Percentiles rank a stretch among this genome's conserved stretches.
Evolutionary conservation across 2,113 vertebrate genomes (phyloP).

Genomic region (Plotosus lineatus): DNA sequence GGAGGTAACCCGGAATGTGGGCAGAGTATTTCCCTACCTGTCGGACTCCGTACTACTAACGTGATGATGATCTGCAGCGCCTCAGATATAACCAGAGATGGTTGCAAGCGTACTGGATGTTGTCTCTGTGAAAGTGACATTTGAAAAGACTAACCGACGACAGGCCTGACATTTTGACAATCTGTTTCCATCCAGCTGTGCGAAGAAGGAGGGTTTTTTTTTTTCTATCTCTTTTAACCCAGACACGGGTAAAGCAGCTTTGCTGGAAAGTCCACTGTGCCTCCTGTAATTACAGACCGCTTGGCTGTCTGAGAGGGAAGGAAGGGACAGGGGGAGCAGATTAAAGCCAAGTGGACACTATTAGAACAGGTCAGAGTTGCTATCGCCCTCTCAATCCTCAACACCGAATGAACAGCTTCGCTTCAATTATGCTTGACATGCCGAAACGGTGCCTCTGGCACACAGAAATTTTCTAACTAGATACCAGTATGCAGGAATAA

Average conservation of each 20-base stretch:
- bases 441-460: background rate
- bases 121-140: constrained; percentile 25
- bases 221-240: background rate
- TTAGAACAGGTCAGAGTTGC: constrained; percentile 34
- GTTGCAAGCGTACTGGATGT: background rate
- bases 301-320: background rate
- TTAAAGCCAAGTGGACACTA: constrained; percentile 48
- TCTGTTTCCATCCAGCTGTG: constrained; percentile 39
- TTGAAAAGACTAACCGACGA: constrained; percentile 32
- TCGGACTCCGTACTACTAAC: constrained; percentile 24
- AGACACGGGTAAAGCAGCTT: constrained; percentile 11
- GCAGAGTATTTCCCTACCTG: background rate
- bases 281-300: constrained; percentile 49
- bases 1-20: background rate
- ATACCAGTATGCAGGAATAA: background rate
- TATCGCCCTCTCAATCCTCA: constrained; percentile 12
- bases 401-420: background rate
- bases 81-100: constrained; percentile 11
- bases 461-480: background rate
- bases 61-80: background rate
- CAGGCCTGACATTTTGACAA: constrained; percentile 45
- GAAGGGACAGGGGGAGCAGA: constrained; percentile 4
- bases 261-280: constrained; percentile 28
- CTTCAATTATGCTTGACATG: background rate
- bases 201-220: constrained; percentile 10